A percentile compares a stretch with the other conserved stretches of the same genome.
phyloP scores from a whole-genome alignment of 2,113 vertebrate species.

The Zosterops lateralis region DNA sequence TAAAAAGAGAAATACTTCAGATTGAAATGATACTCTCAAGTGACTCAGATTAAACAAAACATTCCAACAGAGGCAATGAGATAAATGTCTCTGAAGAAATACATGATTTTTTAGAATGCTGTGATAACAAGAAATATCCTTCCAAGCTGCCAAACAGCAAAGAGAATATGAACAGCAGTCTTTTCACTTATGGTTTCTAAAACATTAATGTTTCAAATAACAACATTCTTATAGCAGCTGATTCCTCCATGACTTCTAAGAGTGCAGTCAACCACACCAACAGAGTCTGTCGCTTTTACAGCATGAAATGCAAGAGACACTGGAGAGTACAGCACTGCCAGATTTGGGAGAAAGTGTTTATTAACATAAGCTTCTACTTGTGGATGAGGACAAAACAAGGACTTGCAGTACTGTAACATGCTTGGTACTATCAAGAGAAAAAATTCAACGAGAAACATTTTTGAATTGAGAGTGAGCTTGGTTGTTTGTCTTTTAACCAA shows the following conservation, averaged over 20 bases:
- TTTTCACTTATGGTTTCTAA: background rate
- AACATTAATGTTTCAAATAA: background rate
- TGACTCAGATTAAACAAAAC: background rate
- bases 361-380: background rate
- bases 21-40: background rate
- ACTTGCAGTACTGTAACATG: background rate
- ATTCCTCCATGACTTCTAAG: background rate
- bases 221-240: background rate
- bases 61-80: background rate
- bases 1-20: constrained; percentile 3
- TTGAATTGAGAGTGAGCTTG: background rate
- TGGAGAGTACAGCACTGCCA: background rate
- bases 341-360: background rate
- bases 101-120: background rate
- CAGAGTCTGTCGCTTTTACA: background rate
- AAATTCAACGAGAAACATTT: background rate
- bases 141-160: background rate
- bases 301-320: background rate
- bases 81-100: background rate
- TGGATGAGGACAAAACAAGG: background rate
- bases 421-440: background rate
- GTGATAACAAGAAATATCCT: background rate
- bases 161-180: background rate
- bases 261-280: background rate
- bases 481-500: background rate